Conservation (phyloP, 2,113 vertebrate species). For the Hippocampus abdominalis region DNA sequence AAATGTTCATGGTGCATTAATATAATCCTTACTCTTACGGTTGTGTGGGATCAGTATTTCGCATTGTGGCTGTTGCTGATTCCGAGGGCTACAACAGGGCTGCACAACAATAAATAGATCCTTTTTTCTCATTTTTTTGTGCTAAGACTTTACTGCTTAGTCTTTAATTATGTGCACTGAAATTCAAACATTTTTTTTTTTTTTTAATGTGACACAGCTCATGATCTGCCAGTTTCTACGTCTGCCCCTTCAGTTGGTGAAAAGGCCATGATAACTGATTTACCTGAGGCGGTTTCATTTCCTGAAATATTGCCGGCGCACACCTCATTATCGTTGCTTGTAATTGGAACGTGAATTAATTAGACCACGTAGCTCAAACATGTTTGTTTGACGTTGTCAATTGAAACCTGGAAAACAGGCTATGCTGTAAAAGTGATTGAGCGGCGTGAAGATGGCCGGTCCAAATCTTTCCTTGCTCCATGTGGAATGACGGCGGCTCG, state of each 20-base stretch:
- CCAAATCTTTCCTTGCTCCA: slow-evolving; percentile 47
- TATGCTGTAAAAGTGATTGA: not conserved
- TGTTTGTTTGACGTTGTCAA: not conserved
- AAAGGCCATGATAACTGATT: slow-evolving; percentile 40
- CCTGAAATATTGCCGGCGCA: slow-evolving; percentile 35
- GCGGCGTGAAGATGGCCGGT: slow-evolving; percentile 10
- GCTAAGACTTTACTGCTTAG: not conserved
- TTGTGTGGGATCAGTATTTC: slow-evolving; percentile 1
- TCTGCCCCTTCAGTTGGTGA: not conserved
- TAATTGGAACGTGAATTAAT: not conserved
- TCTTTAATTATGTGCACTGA: too few relatives aligned
- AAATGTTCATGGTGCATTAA: slow-evolving; percentile 15
- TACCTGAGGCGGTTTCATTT: slow-evolving; percentile 50
- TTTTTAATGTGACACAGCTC: slow-evolving; percentile 7
- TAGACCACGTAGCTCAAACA: not conserved
- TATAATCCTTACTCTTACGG: slow-evolving; percentile 11
- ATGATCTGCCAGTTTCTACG: not conserved
- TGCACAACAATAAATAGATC: slow-evolving; percentile 3
- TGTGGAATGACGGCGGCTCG: slow-evolving; percentile 49
- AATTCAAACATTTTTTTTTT: not conserved
- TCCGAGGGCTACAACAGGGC: not conserved
- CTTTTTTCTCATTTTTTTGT: not conserved
- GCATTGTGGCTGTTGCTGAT: slow-evolving; percentile 1
- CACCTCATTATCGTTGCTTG: slow-evolving; percentile 13
- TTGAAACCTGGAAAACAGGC: not conserved